Conservation (phyloP, 2,113 vertebrate species). For the Tragelaphus scriptus region DNA sequence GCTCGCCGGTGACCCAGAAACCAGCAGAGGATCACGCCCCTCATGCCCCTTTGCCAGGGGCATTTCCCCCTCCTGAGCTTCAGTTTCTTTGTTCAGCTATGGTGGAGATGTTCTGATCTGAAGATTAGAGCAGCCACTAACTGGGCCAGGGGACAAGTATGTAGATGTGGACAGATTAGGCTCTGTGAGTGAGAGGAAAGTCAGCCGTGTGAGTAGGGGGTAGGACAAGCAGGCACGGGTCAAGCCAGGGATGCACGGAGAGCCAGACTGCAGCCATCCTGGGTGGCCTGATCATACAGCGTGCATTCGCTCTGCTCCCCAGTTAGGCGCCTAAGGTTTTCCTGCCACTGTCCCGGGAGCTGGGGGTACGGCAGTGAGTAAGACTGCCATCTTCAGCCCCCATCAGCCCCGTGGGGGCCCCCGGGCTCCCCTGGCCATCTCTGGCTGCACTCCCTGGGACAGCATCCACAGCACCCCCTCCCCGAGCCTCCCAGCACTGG, state of each 20-base stretch:
- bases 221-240: not conserved
- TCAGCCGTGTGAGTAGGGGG: not conserved
- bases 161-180: not conserved
- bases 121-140: not conserved
- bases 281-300: not conserved
- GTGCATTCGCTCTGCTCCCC: no score
- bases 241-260: not conserved
- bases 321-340: no score
- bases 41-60: not conserved
- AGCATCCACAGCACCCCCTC: not conserved
- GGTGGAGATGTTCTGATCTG: not conserved
- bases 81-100: not conserved
- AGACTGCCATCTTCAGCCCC: not conserved
- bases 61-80: not conserved
- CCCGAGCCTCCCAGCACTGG: rapidly evolving
- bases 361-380: not conserved
- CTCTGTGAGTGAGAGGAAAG: not conserved
- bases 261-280: not conserved
- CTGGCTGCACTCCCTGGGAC: not conserved
- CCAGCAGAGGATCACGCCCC: not conserved
- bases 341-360: not conserved
- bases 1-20: not conserved
- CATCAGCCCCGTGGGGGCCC: not conserved
- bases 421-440: no score
- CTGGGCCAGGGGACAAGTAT: not conserved